These are phyloP conservation scores for Caenorhabditis briggsae DNA, from an alignment of 1,140 invertebrate genomes.

Conservation along the genomic window DNA sequence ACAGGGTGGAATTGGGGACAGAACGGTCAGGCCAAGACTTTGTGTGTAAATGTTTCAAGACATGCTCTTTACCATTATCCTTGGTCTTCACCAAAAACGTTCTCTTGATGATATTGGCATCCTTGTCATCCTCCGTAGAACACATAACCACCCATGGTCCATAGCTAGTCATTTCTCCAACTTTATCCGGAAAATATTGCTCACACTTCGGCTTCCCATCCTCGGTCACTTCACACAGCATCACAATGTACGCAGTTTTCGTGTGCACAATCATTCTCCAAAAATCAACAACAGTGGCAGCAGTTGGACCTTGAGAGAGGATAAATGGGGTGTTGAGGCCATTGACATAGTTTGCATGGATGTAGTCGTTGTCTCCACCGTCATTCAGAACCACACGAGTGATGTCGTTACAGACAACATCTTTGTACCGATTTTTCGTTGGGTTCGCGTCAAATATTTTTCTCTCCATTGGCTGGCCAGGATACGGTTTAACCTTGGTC, in stretches of 20 bases:
- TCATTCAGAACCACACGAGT: conserved; percentile 65
- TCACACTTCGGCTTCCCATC: conserved; percentile 73
- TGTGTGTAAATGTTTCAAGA: conserved; percentile 13
- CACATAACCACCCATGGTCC: conserved; percentile 1
- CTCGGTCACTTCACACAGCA: conserved; percentile 79
- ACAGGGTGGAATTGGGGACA: conserved; percentile 16
- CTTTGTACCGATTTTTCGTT: conserved; percentile 39
- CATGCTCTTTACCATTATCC: conserved; percentile 32
- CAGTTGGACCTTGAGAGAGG: conserved; percentile 60
- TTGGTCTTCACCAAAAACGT: background rate
- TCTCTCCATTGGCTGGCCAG: background rate
- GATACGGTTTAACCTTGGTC: conserved; percentile 28
- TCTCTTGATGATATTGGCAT: conserved; percentile 37
- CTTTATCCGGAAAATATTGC: conserved; percentile 78
- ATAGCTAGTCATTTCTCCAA: conserved; percentile 30
- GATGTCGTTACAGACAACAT: conserved; percentile 64
- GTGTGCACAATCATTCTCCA: conserved; percentile 80
- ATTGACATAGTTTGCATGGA: conserved; percentile 59
- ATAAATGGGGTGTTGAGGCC: conserved; percentile 33
- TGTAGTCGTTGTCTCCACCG: conserved; percentile 62
- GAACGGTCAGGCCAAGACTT: conserved; percentile 42
- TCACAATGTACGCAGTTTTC: conserved; percentile 78
- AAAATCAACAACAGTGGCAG: conserved; percentile 79
- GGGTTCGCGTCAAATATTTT: conserved; percentile 45
- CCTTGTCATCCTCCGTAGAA: background rate